These are phyloP conservation scores for Myotis findleyi DNA, from an alignment of 2,797 vertebrate genomes.

Conservation along the genomic window DNA sequence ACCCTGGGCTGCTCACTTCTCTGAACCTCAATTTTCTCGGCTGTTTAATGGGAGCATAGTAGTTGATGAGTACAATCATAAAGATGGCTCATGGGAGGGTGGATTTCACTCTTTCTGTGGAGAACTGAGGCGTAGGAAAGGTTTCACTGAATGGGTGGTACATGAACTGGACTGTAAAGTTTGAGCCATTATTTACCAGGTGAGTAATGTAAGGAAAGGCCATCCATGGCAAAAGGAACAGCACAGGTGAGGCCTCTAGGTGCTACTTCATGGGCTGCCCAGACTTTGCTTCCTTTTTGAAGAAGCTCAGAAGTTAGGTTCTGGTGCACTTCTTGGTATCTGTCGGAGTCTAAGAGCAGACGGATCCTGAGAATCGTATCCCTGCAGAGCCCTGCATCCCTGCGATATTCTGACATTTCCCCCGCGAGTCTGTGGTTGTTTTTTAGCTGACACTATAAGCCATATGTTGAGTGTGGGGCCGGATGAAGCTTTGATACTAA, in stretches of 20 bases:
- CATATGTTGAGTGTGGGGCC: conserved; percentile 68
- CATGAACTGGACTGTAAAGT: neutral
- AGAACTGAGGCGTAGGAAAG: neutral
- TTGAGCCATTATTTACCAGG: neutral
- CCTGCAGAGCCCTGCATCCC: neutral
- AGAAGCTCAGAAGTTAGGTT: neutral
- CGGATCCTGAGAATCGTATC: neutral
- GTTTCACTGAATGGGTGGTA: neutral
- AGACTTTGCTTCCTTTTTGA: neutral
- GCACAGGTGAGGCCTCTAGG: neutral
- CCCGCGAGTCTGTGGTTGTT: conserved; percentile 63
- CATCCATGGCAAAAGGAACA: neutral
- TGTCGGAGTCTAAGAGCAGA: neutral
- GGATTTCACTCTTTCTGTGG: neutral
- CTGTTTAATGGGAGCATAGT: neutral
- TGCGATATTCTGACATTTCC: conserved; percentile 53
- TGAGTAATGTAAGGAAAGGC: neutral
- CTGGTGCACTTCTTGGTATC: neutral
- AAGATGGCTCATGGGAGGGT: neutral
- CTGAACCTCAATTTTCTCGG: neutral
- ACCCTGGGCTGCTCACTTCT: neutral
- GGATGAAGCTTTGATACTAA: conserved; percentile 70
- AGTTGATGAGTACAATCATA: neutral
- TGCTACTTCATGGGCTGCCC: neutral
- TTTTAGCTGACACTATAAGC: conserved; percentile 66